Percentiles rank a stretch among this genome's conserved stretches.
Evolutionary conservation across 2,888 invertebrate species (phyloP).

Genomic region (Lobophora halterata): DNA sequence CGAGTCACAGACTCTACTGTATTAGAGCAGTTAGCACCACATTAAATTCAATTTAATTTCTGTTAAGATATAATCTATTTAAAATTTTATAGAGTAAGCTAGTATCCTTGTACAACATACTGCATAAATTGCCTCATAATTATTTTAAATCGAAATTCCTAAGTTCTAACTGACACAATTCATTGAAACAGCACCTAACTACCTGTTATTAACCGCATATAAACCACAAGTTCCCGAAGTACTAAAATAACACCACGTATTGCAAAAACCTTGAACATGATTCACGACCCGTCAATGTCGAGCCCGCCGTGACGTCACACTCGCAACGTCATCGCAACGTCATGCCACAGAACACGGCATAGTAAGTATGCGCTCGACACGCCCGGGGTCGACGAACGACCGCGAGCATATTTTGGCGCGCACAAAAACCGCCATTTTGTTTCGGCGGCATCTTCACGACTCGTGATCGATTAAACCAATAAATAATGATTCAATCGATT

Average conservation of each 20-base stretch:
- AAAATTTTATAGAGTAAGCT: too few species aligned
- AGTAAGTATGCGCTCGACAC: constrained; percentile 41
- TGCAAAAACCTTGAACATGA: constrained; percentile 56
- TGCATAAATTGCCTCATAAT: too few species aligned
- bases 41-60: too few species aligned
- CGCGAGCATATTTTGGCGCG: constrained; percentile 73
- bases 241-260: constrained; percentile 31
- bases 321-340: constrained; percentile 60
- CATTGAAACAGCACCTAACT: neutral
- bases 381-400: constrained; percentile 71
- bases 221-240: constrained; percentile 9
- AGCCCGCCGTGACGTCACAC: constrained; percentile 56
- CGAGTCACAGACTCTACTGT: too few species aligned
- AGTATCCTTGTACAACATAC: too few species aligned
- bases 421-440: constrained; percentile 61
- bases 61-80: too few species aligned
- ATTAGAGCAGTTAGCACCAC: too few species aligned
- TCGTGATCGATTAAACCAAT: constrained; percentile 38
- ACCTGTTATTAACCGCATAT: too few species aligned
- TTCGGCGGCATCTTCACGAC: constrained; percentile 30
- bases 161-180: too few species aligned
- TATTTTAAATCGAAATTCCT: too few species aligned
- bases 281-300: constrained; percentile 39
- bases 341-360: constrained; percentile 30
- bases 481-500: constrained; percentile 35